Percentiles rank a stretch among this genome's conserved stretches.
Evolutionary conservation across 2,113 vertebrate genomes (phyloP).

Genomic region (Hyaena hyaena): DNA sequence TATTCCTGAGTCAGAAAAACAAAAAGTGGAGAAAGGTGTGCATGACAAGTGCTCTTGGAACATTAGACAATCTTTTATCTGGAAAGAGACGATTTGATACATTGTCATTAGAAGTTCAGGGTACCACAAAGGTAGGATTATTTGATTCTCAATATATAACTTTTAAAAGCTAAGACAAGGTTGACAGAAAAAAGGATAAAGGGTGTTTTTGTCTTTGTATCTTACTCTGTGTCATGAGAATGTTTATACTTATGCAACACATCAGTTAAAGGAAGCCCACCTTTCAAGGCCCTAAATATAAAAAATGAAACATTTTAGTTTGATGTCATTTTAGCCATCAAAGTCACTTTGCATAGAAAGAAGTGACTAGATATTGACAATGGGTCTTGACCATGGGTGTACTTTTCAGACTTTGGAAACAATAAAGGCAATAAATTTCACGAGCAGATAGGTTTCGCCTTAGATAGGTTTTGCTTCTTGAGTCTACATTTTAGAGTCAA

Average conservation of each 20-base stretch:
- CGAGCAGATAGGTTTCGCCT: background rate
- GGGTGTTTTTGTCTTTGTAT: background rate
- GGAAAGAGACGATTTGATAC: background rate
- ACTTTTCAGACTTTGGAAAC: background rate
- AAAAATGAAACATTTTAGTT: background rate
- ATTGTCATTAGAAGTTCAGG: background rate
- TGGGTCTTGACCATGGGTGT: background rate
- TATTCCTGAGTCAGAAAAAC: slow-evolving; percentile 2
- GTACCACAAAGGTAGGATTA: background rate
- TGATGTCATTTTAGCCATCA: background rate
- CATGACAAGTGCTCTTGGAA: background rate
- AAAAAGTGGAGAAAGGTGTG: background rate
- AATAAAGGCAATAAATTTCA: background rate
- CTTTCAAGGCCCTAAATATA: background rate
- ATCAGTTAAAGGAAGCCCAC: background rate
- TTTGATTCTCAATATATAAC: background rate
- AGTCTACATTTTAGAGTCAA: background rate
- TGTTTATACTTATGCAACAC: background rate
- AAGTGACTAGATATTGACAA: background rate
- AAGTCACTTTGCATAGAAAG: background rate
- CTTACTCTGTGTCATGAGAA: background rate
- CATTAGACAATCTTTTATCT: background rate
- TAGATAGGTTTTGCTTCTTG: background rate
- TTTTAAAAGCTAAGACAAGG: background rate
- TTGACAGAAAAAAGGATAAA: background rate